Base-by-base conservation (phyloP, 1,140 invertebrate genomes). In the Homalodisca vitripennis region DNA sequence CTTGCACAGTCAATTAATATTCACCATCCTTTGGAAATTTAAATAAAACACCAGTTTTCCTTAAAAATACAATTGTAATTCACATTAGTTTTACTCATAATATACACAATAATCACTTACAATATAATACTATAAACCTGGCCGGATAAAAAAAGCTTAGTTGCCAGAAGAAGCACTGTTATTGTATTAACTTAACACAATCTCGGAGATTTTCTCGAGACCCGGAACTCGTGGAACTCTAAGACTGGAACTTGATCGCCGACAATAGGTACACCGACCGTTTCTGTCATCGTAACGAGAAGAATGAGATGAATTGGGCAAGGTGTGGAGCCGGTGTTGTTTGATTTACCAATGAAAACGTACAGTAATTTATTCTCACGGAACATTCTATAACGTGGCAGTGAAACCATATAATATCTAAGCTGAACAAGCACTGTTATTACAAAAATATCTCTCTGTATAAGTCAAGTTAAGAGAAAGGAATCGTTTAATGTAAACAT, bases 31-130 rank as follows among this genome's bases (percentile, higher is more conserved):
- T 41, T 10, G 34, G 34, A 41, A 6, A 41, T 41, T 17, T 10
- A 41, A 41, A 41, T 41, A 41, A 41, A 41, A 41, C 34, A 41
- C n/a, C n/a, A 41, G 34, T 41, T 10, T 10, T 60, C 55, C 55
- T 3, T 60, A 60, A 60, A 60, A 60, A 60, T 60, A n/a, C 24
- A 60, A 60, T 60, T 60, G 29, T 60, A 60, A 60, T 60, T 60
- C 55, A 60, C 55, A 60, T 60, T 26, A 60, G n/a, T 60, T 60
- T 60, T 60, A 60, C 55, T 60, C 55, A n/a, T n/a, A n/a, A 60
- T 60, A 60, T 60, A 30, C 29, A 60, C 55, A 60, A 60, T 30
- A 27, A n/a, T n/a, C n/a, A n/a, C n/a, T n/a, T 60, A 27, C 14
- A 60, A 27, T 60, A 60, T 60, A 60, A 60, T 60, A 60, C 55